Evolutionary conservation across 2,888 invertebrate genomes (phyloP).

Genomic region (Sipha maydis): DNA sequence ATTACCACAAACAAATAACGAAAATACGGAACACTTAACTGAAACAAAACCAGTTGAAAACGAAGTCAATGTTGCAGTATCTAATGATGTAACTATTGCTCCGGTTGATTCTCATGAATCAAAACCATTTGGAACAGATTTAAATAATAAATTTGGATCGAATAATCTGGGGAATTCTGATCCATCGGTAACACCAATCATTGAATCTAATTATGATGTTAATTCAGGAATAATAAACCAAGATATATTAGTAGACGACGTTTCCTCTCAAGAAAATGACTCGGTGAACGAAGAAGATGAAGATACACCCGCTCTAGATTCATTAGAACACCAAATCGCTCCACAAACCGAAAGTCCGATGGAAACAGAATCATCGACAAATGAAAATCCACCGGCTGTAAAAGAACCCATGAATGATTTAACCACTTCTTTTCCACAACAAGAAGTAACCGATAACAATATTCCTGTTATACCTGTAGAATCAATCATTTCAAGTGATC

Average conservation of each 20-base stretch:
- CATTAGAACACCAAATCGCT: background rate
- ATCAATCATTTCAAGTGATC: background rate
- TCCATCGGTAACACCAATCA: background rate
- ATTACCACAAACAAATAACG: background rate
- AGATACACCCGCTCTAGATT: background rate
- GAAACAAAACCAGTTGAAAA: slow-evolving; percentile 4
- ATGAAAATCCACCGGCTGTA: background rate
- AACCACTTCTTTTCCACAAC: slow-evolving; percentile 31
- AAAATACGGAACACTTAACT: slow-evolving; percentile 11
- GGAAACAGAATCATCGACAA: background rate
- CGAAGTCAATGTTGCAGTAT: background rate
- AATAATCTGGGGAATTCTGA: background rate
- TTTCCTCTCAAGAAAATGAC: slow-evolving; percentile 8
- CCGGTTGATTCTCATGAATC: slow-evolving; percentile 13
- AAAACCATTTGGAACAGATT: background rate
- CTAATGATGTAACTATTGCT: background rate
- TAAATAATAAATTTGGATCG: background rate
- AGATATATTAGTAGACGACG: background rate
- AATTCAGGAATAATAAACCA: slow-evolving; percentile 13
- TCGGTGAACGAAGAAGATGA: background rate
- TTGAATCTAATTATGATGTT: background rate
- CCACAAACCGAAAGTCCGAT: slow-evolving; percentile 13
- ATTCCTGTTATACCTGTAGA: background rate
- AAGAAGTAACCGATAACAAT: slow-evolving; percentile 8
- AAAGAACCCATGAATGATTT: background rate